Evolutionary conservation across 2,888 invertebrate genomes (phyloP), one percentile per base, ranked within the genome.

Genomic region (Xylocampa areola): DNA sequence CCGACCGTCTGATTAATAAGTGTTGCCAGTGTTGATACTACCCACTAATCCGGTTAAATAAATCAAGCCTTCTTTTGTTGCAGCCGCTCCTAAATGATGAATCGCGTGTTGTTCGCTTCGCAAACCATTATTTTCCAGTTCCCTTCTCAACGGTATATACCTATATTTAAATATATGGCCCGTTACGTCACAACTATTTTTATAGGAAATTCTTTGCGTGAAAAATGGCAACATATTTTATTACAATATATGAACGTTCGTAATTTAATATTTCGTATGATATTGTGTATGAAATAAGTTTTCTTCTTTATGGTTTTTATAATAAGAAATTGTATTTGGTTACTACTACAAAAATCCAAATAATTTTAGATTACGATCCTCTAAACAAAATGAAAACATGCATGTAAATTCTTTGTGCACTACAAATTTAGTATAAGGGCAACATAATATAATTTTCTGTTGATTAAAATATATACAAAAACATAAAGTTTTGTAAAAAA

Each of bases 51-150:
- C 57, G 27, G 51, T 51, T 61, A 67, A 80, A 84, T 79, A 78
- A 81, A 80, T 78, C 77, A 75, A 63, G 53, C 35, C 39, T 63
- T 67, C 73, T 66, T 77, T 80, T 77, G 68, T 77, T 76, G 66
- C 48, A 68, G 60, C 53, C 65, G 41, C 57, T 66, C 64, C 64
- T 80, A 78, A 82, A 80, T 82, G 82, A 81, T 75, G 73, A 61
- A 85, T 84, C 64, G 80, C 82, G 81, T 79, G 81, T 72, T 73
- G 16, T 29, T 11, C 30, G 40, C 19, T 21, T 37, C 32, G 54
- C 49, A 14, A 48, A 27, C 60, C 64, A 71, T 80, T 80, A 77
- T 59, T 74, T 77, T 61, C 59, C 45, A 63, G 64, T 58, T 75
- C 32, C 21, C 35, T 66, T 60, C 33, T 61, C 30, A 36, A 43